phyloP scores from a whole-genome alignment of 2,113 vertebrate genomes.

The Casuarius casuarius region DNA sequence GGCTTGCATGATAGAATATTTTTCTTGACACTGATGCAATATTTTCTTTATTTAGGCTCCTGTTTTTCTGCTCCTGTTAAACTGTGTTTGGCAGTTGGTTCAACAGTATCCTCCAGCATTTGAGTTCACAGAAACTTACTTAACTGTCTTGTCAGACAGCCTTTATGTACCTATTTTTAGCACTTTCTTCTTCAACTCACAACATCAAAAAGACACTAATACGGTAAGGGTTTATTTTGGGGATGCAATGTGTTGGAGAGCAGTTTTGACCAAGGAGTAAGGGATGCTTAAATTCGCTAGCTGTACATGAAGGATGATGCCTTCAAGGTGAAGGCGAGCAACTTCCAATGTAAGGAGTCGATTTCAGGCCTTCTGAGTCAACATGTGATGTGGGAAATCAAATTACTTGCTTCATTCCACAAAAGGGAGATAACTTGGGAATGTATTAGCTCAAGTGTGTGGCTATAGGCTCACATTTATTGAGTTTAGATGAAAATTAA shows the following conservation, averaged over 20 bases:
- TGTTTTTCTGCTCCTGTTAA: constrained; percentile 88
- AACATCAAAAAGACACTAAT: constrained; percentile 78
- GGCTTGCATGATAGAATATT: neutral
- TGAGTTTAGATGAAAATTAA: neutral
- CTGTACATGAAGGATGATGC: neutral
- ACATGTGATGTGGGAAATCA: neutral
- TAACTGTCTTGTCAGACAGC: constrained; percentile 90
- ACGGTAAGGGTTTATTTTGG: constrained; percentile 73
- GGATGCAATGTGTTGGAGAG: neutral
- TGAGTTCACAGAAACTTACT: constrained; percentile 90
- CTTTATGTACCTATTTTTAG: constrained; percentile 87
- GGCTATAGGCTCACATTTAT: neutral
- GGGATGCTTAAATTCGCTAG: neutral
- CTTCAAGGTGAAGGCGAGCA: neutral
- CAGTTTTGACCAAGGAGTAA: neutral
- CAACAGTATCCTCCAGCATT: constrained; percentile 87
- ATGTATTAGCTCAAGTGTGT: neutral
- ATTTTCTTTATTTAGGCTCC: constrained; percentile 76
- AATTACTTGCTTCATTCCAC: neutral
- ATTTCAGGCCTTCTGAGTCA: neutral
- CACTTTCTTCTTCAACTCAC: constrained; percentile 91
- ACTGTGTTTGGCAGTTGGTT: constrained; percentile 88
- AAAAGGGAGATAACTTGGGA: neutral
- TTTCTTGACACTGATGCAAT: neutral
- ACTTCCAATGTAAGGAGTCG: neutral